These are phyloP conservation scores for Mimumesa dahlbomi DNA, from an alignment of 2,888 invertebrate species.

Conservation along the genomic window DNA sequence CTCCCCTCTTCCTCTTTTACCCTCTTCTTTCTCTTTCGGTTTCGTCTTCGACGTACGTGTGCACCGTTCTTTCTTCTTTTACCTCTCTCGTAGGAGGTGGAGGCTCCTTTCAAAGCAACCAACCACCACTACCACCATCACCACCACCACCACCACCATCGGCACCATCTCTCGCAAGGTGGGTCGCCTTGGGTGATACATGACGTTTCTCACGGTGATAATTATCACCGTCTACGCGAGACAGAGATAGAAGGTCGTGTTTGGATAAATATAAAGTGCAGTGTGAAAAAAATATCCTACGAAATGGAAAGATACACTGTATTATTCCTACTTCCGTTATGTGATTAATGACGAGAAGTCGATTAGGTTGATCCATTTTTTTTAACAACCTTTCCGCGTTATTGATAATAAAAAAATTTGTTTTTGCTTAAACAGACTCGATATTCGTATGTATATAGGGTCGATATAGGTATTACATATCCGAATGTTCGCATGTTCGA, in stretches of 20 bases:
- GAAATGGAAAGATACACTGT: neutral
- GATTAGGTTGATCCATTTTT: neutral
- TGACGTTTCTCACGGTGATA: conserved; percentile 73
- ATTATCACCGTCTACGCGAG: conserved; percentile 65
- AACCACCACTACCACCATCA: conserved; percentile 40
- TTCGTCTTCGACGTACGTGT: conserved; percentile 23
- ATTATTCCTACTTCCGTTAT: neutral
- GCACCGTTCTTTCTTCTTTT: conserved; percentile 34
- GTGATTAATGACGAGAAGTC: neutral
- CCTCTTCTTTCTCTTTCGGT: conserved; percentile 21
- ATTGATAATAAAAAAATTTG: no score
- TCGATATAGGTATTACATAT: no score
- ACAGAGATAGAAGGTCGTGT: conserved; percentile 15
- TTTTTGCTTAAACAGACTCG: no score
- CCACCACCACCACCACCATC: conserved; percentile 43
- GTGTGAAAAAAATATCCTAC: conserved; percentile 17
- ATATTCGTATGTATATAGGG: no score
- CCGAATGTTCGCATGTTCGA: no score
- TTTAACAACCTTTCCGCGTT: no score
- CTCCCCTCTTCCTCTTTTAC: conserved; percentile 36
- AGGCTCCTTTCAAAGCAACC: conserved; percentile 58
- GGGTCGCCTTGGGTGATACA: conserved; percentile 63
- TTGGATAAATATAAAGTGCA: conserved; percentile 25
- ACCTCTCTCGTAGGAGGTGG: conserved; percentile 46
- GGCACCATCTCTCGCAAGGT: conserved; percentile 58